Percentiles rank a stretch among this genome's conserved stretches.
Evolutionary conservation across 2,888 invertebrate species (phyloP).

Genomic region (Ophioninae sp.): DNA sequence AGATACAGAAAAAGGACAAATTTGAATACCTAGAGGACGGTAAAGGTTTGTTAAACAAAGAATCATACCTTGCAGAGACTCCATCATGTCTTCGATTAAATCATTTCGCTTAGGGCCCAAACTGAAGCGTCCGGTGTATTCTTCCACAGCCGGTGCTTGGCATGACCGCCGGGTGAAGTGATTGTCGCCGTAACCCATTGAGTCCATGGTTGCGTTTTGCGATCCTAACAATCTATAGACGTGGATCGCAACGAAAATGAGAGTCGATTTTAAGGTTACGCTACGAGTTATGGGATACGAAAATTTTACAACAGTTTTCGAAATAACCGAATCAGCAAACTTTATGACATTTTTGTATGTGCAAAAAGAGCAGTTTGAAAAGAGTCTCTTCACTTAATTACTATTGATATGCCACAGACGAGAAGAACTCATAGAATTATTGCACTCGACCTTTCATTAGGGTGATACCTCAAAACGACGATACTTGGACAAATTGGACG

Average conservation of each 20-base stretch:
- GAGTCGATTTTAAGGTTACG: not conserved
- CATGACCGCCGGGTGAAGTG: slow-evolving; percentile 7
- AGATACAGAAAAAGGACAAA: not conserved
- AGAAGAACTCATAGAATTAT: not conserved
- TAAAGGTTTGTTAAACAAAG: not conserved
- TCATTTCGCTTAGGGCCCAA: slow-evolving; percentile 47
- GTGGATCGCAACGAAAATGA: not conserved
- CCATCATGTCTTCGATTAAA: slow-evolving; percentile 20
- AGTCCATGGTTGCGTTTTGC: slow-evolving; percentile 22
- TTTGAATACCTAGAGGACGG: not conserved
- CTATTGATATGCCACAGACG: not conserved
- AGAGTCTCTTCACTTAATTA: not conserved
- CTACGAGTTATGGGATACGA: not conserved
- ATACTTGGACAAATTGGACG: not conserved
- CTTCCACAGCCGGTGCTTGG: slow-evolving; percentile 33
- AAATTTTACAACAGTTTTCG: not conserved
- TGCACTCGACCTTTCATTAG: not conserved
- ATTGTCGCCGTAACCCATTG: not conserved
- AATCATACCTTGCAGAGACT: slow-evolving; percentile 52
- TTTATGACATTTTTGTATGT: not conserved
- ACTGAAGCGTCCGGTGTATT: slow-evolving; percentile 51
- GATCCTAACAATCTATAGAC: not conserved
- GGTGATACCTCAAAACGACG: not conserved
- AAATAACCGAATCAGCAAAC: not conserved
- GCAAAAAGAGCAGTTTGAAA: not conserved